Conservation (phyloP, 1,140 invertebrate genomes). For the Rhagoletis pomonella region DNA sequence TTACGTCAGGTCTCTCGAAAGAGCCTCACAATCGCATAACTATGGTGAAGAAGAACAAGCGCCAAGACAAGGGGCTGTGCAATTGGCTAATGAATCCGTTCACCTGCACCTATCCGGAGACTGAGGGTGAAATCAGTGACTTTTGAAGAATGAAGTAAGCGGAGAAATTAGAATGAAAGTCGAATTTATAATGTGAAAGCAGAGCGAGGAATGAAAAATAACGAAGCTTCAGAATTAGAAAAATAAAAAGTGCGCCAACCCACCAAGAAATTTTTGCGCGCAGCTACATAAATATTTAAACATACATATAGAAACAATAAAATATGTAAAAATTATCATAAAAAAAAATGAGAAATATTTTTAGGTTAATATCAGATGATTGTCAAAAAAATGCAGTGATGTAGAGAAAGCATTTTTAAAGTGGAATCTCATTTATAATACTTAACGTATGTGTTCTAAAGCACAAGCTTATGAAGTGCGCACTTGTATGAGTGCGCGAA, state of each 20-base stretch:
- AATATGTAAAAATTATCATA: constrained; percentile 32
- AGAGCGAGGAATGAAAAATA: not conserved
- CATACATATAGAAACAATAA: constrained; percentile 48
- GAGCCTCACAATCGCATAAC: constrained; percentile 80
- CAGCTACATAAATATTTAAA: no score
- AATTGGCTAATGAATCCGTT: constrained; percentile 78
- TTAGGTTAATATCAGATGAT: constrained; percentile 8
- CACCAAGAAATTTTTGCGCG: constrained; percentile 38
- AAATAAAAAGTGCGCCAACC: constrained; percentile 35
- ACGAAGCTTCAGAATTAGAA: not conserved
- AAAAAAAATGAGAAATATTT: constrained; percentile 23
- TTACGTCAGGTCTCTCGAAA: constrained; percentile 84
- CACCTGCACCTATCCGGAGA: constrained; percentile 82
- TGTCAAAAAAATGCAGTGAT: not conserved
- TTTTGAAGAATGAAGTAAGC: constrained; percentile 72
- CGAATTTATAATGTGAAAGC: constrained; percentile 23
- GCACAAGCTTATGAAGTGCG: not conserved
- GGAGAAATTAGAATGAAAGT: not conserved
- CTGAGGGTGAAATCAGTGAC: constrained; percentile 79
- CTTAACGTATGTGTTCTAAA: not conserved
- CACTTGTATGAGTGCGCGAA: no score
- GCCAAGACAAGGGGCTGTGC: constrained; percentile 70
- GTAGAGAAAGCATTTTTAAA: not conserved
- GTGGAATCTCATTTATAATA: constrained; percentile 8
- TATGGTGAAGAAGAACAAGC: constrained; percentile 73